Evolutionary conservation across 2,888 invertebrate genomes (phyloP), one percentile per base, ranked within the genome.

Genomic region (Andrena dorsata): DNA sequence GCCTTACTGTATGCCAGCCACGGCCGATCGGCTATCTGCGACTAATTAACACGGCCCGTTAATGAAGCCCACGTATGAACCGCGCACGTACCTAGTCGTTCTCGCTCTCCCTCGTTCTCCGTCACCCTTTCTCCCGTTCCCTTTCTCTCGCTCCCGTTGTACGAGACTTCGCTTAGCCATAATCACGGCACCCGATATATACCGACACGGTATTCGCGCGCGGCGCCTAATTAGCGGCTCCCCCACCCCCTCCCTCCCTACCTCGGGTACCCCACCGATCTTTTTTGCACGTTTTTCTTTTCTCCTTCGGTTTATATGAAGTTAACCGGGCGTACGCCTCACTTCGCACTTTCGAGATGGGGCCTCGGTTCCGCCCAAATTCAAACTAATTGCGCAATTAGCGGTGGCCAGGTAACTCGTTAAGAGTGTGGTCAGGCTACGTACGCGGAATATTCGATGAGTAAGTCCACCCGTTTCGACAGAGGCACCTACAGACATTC

Each of bases 1-100:
- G 87, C 84, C 76, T 80, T 85, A 82, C 88, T 78, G 84, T 81
- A 72, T 85, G 76, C 83, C 78, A 79, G 76, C 82, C 85, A 86
- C 83, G 87, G 89, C 87, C 90, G 92, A 92, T 91, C 90, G 89
- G 89, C 88, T 92, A 92, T 92, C 92, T 86, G 86, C 90, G 88
- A 90, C 92, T 92, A 92, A 92, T 92, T 92, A 92, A 92, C 92
- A 92, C 90, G 91, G 89, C 78, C 87, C 88, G 89, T 90, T 92
- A 92, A 92, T 91, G 92, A 92, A 92, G 91, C 91, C 86, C 89
- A 88, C 89, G 90, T 90, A 89, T 88, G 89, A 88, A 85, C 85
- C 82, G 87, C 86, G 87, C 89, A 86, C 84, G 79, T 87, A 87
- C 79, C 77, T 76, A 73, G 71, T 63, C 76, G 73, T 76, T 84